Evolutionary conservation across 2,797 vertebrate genomes (phyloP).

Genomic region (Paramormyrops hopkinsi): DNA sequence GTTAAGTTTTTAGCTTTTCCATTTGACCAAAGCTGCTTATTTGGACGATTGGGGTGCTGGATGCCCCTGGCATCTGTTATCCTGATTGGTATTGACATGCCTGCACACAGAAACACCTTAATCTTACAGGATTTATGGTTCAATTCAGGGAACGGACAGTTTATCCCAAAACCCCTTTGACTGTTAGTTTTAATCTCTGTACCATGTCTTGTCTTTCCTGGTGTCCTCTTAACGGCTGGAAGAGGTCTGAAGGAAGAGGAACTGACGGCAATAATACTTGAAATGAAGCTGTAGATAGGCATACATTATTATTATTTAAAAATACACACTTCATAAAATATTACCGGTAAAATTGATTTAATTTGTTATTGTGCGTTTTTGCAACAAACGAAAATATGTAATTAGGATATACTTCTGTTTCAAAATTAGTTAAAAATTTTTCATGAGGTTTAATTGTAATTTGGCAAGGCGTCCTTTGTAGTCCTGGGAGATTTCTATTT

Average conservation of each 20-base stretch:
- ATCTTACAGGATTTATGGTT: conserved; percentile 57
- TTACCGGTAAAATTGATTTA: not conserved
- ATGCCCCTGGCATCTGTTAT: conserved; percentile 40
- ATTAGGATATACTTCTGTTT: not conserved
- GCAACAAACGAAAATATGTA: not conserved
- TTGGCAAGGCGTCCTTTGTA: not conserved
- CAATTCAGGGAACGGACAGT: conserved; percentile 47
- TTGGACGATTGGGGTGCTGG: conserved; percentile 47
- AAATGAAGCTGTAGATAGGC: conserved; percentile 1
- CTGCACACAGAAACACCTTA: conserved; percentile 48
- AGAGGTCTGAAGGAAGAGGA: conserved; percentile 14
- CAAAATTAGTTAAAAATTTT: not conserved
- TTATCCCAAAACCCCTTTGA: conserved; percentile 43
- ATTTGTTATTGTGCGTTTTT: not conserved
- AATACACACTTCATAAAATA: not conserved
- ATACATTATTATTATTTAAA: not conserved
- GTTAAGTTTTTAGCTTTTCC: conserved; percentile 30
- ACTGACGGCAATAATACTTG: not conserved
- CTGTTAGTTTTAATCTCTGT: conserved; percentile 48
- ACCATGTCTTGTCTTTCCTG: conserved; percentile 13
- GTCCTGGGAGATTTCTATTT: not conserved
- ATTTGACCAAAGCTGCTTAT: conserved; percentile 54
- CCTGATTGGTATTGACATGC: conserved; percentile 56
- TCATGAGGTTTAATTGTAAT: not conserved
- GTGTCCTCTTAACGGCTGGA: conserved; percentile 1